Evolutionary conservation across 2,113 vertebrate species (phyloP), one percentile per base, ranked within the genome.

Genomic region (Cyprinodon brontotheroides): DNA sequence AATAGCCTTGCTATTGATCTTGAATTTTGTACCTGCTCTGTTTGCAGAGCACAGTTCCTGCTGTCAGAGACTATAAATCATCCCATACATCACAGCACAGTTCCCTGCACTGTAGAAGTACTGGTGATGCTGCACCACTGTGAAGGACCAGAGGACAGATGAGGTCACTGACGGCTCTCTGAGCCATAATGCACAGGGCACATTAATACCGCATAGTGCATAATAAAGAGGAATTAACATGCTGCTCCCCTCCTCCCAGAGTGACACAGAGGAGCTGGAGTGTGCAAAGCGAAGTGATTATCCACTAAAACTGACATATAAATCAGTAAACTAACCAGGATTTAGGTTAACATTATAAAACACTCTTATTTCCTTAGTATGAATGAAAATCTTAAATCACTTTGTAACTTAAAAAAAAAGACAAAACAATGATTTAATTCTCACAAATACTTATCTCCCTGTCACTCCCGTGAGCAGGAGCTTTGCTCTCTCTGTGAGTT

Each of bases 201-300:
- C 73, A 67, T 59, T 40, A 47, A 79, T 36, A 68, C 66, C 13
- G 81, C 62, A 59, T 75, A 1, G 45, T 71, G 84, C 75, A 80
- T 70, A 75, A 68, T 79, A 59, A 80, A 68, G 76, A 80, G 68
- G 64, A 43, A 72, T 83, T 67, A 75, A 69, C 65, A 67, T 50
- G 66, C 76, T 72, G 61, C 66, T n/a, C 70, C 53, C 20, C 47
- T 64, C 67, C 17, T 59, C 62, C 41, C 72, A 9, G 64, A 57
- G 60, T 59, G 64, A 8, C n/a, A 40, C n/a, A 53, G 65, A 4
- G 61, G 40, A 53, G 47, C 66, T 74, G 68, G 61, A 61, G 69
- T 73, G 61, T 70, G 61, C 80, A 48, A 0, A 60, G 66, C 60
- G 40, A 38, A 65, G 40, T 75, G 60, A 73, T 86, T 78, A 68